These are phyloP conservation scores for Sarcoramphus papa DNA, from an alignment of 2,797 vertebrate species.

Conservation along the genomic window DNA sequence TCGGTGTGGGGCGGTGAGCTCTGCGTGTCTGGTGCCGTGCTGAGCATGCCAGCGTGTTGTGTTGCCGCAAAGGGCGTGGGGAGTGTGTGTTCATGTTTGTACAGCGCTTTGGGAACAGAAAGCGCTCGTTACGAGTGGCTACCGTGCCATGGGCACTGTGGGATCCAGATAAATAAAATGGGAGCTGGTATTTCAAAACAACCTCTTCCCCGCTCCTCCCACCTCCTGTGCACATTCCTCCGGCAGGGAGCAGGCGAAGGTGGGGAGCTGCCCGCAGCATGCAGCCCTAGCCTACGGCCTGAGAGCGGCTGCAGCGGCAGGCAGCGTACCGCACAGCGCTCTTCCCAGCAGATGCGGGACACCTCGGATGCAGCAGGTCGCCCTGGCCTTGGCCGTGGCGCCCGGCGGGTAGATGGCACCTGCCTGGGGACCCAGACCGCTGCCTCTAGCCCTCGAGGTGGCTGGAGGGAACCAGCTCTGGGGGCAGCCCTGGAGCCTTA, in stretches of 20 bases:
- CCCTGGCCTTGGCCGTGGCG: fast-evolving
- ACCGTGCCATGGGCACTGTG: not conserved
- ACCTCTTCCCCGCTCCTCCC: not conserved
- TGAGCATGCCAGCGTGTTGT: not conserved
- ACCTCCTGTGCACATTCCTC: not conserved
- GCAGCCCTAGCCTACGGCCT: fast-evolving
- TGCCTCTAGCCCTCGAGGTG: not conserved
- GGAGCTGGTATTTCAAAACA: constrained; percentile 48
- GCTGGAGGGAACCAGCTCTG: not conserved
- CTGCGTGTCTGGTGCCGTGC: not conserved
- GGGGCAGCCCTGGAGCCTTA: not conserved
- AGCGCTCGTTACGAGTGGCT: not conserved
- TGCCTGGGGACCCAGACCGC: not conserved
- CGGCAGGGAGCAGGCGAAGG: not conserved
- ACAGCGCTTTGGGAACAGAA: not conserved
- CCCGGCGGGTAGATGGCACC: too few relatives aligned
- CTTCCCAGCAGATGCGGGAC: not conserved
- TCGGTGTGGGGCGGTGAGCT: not conserved
- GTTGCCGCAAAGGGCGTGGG: not conserved
- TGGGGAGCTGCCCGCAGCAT: not conserved
- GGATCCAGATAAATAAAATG: constrained; percentile 16
- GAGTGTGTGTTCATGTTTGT: not conserved
- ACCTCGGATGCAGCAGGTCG: not conserved
- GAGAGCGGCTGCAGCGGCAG: not conserved
- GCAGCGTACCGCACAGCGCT: not conserved